Evolutionary conservation across 2,888 invertebrate species (phyloP), one percentile per base, ranked within the genome.

Genomic region (Synanthedon andrenaeformis): DNA sequence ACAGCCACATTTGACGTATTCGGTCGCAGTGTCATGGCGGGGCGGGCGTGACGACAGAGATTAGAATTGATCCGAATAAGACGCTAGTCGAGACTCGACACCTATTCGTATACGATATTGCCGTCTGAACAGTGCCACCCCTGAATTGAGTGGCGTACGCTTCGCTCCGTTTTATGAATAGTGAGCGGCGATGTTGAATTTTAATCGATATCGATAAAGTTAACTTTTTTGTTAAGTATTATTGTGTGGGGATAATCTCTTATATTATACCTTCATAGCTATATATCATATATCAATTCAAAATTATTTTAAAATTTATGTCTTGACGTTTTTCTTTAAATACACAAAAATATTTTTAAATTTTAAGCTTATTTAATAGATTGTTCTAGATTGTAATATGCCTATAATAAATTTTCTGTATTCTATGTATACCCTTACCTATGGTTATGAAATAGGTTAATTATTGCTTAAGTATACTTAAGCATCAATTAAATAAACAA

Each of bases 1-100:
- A 49, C 49, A 8, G 56, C 48, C 62, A 61, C 63, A 61, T 63
- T 66, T 69, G 66, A 68, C 69, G 65, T 63, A 68, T 56, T 57
- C 55, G 58, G 65, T 64, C 67, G 23, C 17, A 49, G 19, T 23
- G 49, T 49, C 49, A 49, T 64, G 63, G 58, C 62, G 60, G 61
- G 64, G 59, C 60, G 63, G 66, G 70, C 71, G 69, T 75, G 75
- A 76, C 76, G 76, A 68, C 70, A 71, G 65, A 74, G 78, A 77
- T 79, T 77, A 77, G 70, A 73, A 79, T 78, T 79, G 79, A 79
- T 79, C 79, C 75, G 65, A 72, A 62, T 68, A 75, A 74, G 71
- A 70, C 72, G 70, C 66, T 65, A 60, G 60, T 56, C 62, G 59
- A 53, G 49, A 55, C 57, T 67, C 70, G 70, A 73, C 77, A 75